phyloP scores from a whole-genome alignment of 2,797 vertebrate genomes.

The Arnoldichthys spilopterus region DNA sequence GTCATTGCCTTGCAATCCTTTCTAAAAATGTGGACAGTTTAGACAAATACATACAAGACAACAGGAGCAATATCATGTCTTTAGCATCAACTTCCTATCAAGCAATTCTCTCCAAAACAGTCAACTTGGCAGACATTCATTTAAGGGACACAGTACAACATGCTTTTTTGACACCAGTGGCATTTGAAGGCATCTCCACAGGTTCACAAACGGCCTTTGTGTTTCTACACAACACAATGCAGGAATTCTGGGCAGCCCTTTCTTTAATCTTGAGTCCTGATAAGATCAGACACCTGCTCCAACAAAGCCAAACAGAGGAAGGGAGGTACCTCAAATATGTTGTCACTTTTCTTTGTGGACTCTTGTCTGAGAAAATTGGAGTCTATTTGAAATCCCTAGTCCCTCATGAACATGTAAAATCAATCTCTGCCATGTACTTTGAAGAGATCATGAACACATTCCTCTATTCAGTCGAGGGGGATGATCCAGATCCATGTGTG shows the following conservation, averaged over 20 bases:
- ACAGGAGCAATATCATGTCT: conserved; percentile 7
- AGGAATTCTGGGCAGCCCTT: conserved; percentile 59
- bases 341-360: conserved; percentile 50
- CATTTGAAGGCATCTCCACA: conserved; percentile 18
- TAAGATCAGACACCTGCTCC: conserved; percentile 36
- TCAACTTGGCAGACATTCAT: conserved; percentile 32
- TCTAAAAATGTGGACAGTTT: conserved; percentile 23
- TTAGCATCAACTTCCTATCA: conserved; percentile 42
- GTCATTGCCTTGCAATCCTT: conserved; percentile 41
- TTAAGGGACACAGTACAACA: conserved; percentile 34
- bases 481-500: neutral
- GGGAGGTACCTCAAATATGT: conserved; percentile 55
- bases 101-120: conserved; percentile 35
- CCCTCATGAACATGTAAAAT: conserved; percentile 31
- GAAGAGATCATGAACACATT: conserved; percentile 35
- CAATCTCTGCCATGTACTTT: conserved; percentile 26
- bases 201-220: conserved; percentile 16
- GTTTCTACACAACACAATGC: conserved; percentile 60
- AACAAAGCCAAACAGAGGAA: conserved; percentile 41
- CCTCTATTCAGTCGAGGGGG: conserved; percentile 22
- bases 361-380: conserved; percentile 38
- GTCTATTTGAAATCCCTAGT: conserved; percentile 37
- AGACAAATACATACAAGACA: conserved; percentile 44
- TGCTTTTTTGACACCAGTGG: conserved; percentile 43
- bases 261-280: conserved; percentile 41